These are phyloP conservation scores for Empidonax alnorum DNA, from an alignment of 2,113 vertebrate genomes.

Conservation along the genomic window DNA sequence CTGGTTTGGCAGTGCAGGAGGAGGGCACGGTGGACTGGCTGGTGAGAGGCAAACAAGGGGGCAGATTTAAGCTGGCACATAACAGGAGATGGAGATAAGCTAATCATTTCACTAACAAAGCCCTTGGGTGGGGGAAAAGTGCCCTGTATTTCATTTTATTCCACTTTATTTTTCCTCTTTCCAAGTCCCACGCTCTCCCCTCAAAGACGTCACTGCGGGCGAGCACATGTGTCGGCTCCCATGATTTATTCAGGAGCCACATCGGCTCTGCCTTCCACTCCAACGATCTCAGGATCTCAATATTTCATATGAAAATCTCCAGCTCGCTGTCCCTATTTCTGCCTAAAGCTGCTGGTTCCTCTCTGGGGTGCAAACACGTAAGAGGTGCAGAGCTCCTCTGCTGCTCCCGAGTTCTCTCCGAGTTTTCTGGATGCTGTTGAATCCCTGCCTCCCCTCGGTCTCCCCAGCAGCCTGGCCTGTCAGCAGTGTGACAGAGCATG, in stretches of 20 bases:
- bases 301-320: constrained; percentile 68
- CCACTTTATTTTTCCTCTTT: neutral
- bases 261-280: neutral
- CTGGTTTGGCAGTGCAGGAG: neutral
- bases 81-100: constrained; percentile 14
- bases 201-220: neutral
- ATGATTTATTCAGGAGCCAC: constrained; percentile 68
- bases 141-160: neutral
- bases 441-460: neutral
- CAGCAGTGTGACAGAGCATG: neutral
- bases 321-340: neutral
- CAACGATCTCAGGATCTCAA: constrained; percentile 13
- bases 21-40: neutral
- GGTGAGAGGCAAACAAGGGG: constrained; percentile 49
- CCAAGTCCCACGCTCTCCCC: neutral
- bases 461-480: neutral
- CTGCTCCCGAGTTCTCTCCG: neutral
- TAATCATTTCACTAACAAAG: constrained; percentile 51
- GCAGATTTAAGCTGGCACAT: constrained; percentile 49
- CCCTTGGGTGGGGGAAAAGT: neutral
- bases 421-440: neutral
- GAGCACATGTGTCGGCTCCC: neutral
- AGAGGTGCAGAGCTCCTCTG: neutral
- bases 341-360: neutral
- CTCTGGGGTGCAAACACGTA: neutral